Evolutionary conservation across 2,888 invertebrate species (phyloP), one percentile per base, ranked within the genome.

Genomic region (Tanytarsus gracilentus): DNA sequence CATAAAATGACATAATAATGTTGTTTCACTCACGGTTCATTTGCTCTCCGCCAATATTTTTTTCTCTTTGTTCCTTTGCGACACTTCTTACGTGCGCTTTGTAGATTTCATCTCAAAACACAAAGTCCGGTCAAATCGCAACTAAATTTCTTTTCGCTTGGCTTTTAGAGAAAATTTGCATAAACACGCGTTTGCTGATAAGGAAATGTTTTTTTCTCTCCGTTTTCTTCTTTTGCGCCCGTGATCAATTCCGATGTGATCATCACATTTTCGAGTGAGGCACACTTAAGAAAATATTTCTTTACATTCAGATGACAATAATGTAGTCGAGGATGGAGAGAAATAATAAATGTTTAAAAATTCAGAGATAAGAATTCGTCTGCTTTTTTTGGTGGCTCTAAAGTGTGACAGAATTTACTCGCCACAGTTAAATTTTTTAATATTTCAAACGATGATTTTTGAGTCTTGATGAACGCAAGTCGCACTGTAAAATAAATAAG

Each of bases 161-260:
- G 48, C 29, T 58, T 58, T 58, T 58, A 25, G 26, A 39, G 55
- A 58, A 58, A 58, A 60, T 60, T 60, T 48, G 30, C 60, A 60
- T 60, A 60, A 60, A 60, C 60, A 60, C 60, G 60, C 60, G 60
- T 60, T 60, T 48, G 60, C 60, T 60, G 60, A 60, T 60, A 60
- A 60, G 50, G 14, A 49, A 50, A 50, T 44, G 18, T 18, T 44
- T 44, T 44, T 44, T 18, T n/a, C n/a, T n/a, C n/a, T n/a, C n/a
- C n/a, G n/a, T n/a, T n/a, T 21, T 44, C 44, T 44, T 18, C 21
- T 44, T 44, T 18, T 9, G 44, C 11, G 11, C 23, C 18, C 11
- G 16, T 23, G 23, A 44, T 18, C 18, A 44, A 23, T 23, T 23
- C 44, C 18, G 40, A 16, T 9, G 23, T 21, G 23, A 44, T 9